A percentile compares a stretch with the other conserved stretches of the same genome.
Evolutionary conservation across 64 coral and sea anemone genomes (phyloP).

Genomic region (Montipora foliosa): DNA sequence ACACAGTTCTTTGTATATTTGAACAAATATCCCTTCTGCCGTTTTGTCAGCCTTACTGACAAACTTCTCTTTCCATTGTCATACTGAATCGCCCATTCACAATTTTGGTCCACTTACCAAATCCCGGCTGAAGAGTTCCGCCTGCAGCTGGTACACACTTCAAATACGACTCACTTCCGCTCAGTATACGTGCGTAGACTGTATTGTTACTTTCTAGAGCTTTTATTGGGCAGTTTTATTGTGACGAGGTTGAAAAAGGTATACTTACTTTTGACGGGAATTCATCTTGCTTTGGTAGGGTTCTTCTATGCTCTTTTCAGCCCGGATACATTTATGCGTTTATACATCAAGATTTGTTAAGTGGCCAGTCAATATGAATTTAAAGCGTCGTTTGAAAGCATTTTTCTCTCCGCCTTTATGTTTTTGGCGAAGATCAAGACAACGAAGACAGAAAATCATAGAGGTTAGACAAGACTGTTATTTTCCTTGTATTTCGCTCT

Average conservation of each 20-base stretch:
- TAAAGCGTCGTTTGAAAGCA: slow-evolving; percentile 17
- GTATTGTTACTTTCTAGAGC: not conserved
- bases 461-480: slow-evolving; percentile 3
- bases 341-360: not conserved
- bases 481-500: not conserved
- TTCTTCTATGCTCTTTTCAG: not conserved
- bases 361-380: not conserved
- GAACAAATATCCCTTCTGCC: too few species aligned
- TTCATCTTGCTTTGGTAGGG: not conserved
- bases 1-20: too few species aligned
- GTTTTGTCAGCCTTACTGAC: too few species aligned
- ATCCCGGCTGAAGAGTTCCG: not conserved
- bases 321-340: too few species aligned
- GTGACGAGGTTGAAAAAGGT: not conserved
- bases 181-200: not conserved
- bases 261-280: not conserved
- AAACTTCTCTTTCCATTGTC: too few species aligned
- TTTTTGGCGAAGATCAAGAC: not conserved
- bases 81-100: too few species aligned
- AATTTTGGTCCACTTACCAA: too few species aligned
- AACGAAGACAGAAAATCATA: not conserved
- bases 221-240: not conserved
- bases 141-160: not conserved
- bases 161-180: not conserved
- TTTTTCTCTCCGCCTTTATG: slow-evolving; percentile 24